Percentiles rank a stretch among this genome's conserved stretches.
Evolutionary conservation across 35 echinoderm and acorn worm species (phyloP).

Genomic region (Stichopus chloronotus): DNA sequence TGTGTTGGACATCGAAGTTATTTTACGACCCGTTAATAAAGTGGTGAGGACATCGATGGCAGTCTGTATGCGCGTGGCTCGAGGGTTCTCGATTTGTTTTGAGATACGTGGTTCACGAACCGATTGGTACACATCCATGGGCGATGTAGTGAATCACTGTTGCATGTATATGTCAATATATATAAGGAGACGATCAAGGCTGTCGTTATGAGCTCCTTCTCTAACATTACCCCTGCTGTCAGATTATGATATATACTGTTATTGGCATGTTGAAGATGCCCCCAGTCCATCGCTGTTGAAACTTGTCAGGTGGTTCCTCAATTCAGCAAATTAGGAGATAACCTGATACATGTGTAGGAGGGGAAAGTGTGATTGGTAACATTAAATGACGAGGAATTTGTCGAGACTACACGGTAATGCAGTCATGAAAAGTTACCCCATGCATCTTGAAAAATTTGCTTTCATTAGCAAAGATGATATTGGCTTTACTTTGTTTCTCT

Average conservation of each 20-base stretch:
- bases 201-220: not conserved
- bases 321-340: not conserved
- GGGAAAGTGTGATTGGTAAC: not conserved
- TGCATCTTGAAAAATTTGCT: too few species aligned
- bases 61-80: constrained; percentile 31
- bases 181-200: not conserved
- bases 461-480: too few species aligned
- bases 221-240: not conserved
- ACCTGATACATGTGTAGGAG: constrained; percentile 30
- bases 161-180: not conserved
- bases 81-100: not conserved
- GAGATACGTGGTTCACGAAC: constrained; percentile 14
- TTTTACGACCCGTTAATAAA: constrained; percentile 56
- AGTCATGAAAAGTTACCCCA: not conserved
- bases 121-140: constrained; percentile 29
- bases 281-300: constrained; percentile 37
- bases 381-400: not conserved
- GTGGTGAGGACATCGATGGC: constrained; percentile 8
- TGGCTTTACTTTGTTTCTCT: too few species aligned
- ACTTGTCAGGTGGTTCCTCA: constrained; percentile 31
- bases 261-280: not conserved
- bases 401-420: not conserved
- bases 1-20: constrained; percentile 26
- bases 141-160: constrained; percentile 35
- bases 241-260: not conserved